Evolutionary conservation across 2,888 invertebrate genomes (phyloP), one percentile per base, ranked within the genome.

Genomic region (Nomada goodeniana): DNA sequence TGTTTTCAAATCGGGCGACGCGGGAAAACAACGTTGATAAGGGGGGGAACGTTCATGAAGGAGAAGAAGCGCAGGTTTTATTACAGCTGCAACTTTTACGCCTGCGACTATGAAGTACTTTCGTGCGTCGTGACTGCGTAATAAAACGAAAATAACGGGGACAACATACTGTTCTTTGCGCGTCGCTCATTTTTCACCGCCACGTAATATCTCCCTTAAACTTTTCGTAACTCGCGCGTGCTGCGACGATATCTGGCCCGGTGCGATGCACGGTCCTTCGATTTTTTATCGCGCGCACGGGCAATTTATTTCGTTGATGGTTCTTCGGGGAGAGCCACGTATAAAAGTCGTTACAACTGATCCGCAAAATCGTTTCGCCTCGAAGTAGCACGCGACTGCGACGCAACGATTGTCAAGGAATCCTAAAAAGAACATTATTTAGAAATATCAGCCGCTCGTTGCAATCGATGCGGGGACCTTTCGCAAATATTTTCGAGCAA

Each of bases 271-370:
- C n/a, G 65, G 64, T 64, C 64, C 67, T 42, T 70, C 72, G 68
- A 80, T 84, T 85, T 87, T 80, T 86, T 87, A 87, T 76, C 82
- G 75, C 63, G 57, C 29, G 26, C 29, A 59, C 61, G 57, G 47
- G 82, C 87, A 78, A 87, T 87, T 87, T 87, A 84, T 87, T 86
- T 86, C 80, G 81, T 77, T 73, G 84, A 83, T 87, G 84, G 87
- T 87, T 79, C 86, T 87, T 86, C 81, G 81, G 83, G 80, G 83
- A 86, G 82, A 86, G 76, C 81, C 81, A 82, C 67, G 77, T 83
- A 84, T 87, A 87, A 87, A 86, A 84, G 84, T 84, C 80, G 84
- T 85, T 83, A 85, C 69, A 70, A 69, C 60, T 65, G 63, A 60
- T 57, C 83, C 76, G 76, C 72, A 61, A 83, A 80, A 86, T 57